Evolutionary conservation across 1,140 invertebrate genomes (phyloP).

Genomic region (Achroia grisella): DNA sequence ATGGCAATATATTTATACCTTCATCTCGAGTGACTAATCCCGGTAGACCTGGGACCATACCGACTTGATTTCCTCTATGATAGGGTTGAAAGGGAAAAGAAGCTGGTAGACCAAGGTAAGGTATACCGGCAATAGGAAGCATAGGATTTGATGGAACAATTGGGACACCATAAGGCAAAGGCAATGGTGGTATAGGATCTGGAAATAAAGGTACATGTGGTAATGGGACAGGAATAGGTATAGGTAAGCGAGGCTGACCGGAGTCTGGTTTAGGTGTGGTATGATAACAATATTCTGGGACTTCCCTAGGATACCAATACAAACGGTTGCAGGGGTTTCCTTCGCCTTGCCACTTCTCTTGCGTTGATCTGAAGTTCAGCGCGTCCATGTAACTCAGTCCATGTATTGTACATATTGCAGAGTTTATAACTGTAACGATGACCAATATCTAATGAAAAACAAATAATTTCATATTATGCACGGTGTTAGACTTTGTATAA

Average conservation of each 20-base stretch:
- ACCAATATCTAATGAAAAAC: constrained; percentile 8
- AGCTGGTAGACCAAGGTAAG: background rate
- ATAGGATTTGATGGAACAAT: constrained; percentile 18
- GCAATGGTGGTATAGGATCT: constrained; percentile 4
- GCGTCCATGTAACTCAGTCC: constrained; percentile 34
- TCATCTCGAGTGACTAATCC: constrained; percentile 44
- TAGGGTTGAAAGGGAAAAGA: constrained; percentile 3
- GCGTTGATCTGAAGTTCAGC: constrained; percentile 7
- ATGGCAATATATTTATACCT: constrained; percentile 58
- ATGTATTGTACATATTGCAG: constrained; percentile 21
- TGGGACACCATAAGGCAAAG: constrained; percentile 22
- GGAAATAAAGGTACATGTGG: background rate
- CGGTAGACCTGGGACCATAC: constrained; percentile 48
- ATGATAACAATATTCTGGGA: constrained; percentile 42
- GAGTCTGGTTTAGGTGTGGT: constrained; percentile 1
- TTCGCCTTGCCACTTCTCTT: constrained; percentile 4
- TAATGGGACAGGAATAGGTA: constrained; percentile 1
- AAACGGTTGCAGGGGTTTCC: constrained; percentile 44
- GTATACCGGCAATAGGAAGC: constrained; percentile 14
- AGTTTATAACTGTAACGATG: constrained; percentile 1
- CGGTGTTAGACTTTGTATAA: too few relatives aligned
- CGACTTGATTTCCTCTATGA: constrained; percentile 6
- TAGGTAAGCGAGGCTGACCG: background rate
- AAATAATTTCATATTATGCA: background rate
- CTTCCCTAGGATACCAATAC: constrained; percentile 48